Base-by-base conservation (phyloP, 2,113 vertebrate species). In the Leptosomus discolor region DNA sequence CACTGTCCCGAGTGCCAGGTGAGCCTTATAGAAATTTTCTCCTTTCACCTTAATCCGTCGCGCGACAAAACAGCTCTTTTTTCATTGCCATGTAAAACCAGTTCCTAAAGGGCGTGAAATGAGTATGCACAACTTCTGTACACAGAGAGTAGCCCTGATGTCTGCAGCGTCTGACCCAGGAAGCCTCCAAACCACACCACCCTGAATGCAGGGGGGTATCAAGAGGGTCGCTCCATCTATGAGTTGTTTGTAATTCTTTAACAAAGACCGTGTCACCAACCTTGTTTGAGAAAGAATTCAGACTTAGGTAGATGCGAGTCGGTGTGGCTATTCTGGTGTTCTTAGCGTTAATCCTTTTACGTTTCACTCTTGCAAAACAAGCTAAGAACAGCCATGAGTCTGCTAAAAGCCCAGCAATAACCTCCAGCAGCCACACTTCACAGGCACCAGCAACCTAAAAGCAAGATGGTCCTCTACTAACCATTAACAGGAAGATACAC, bases 401-500 rank as follows among this genome's bases (percentile, higher is more conserved):
- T 65, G 77, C 85, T 27, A 4, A 71, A 24, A 79, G 39, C 43
- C 43, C 92, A 65, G 61, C 41, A 82, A 36, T 34, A 15, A 12
- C 45, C 51, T 51, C 54, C 63, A 76, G 65, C 60, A 63, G 32
- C 34, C 1, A 6, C 70, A 37, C 16, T 54, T 75, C 50, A 20
- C 57, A 61, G 76, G 53, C 67, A 56, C 0, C 61, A 79, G 70
- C 74, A 84, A 48, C 65, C 74, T 41, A 5, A 73, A 45, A 70
- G 20, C 56, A 68, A 61, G 65, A 22, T 16, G 10, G 29, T 73
- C 58, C 48, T 70, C 63, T n/a, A 16, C 63, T 70, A 90, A 95
- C 71, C 50, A 95, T 86, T 95, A 93, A 93, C 76, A 70, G 58
- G 60, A 77, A 71, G 56, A 58, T 26, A 85, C 65, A 89, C 46